Percentiles rank a stretch among this genome's conserved stretches.
Evolutionary conservation across 2,797 vertebrate genomes (phyloP).

Genomic region (Pagetopsis macropterus): DNA sequence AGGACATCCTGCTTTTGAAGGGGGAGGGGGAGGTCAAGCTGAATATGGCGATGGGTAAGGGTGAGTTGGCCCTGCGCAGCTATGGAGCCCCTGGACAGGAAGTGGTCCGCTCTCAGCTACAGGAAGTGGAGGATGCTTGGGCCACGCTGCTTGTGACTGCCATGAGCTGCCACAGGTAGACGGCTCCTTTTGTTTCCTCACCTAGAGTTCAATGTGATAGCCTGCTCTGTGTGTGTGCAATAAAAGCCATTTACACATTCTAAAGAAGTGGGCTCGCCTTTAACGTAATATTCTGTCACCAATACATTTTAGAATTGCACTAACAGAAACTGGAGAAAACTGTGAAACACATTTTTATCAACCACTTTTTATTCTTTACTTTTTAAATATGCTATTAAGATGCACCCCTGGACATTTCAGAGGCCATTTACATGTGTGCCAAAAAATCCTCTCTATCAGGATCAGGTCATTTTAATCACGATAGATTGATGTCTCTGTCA

Average conservation of each 20-base stretch:
- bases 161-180: conserved; percentile 90
- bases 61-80: conserved; percentile 89
- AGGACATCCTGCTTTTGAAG: conserved; percentile 98
- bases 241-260: background rate
- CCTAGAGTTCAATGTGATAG: background rate
- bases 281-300: background rate
- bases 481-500: conserved; percentile 58
- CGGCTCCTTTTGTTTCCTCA: conserved; percentile 5
- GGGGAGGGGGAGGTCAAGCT: conserved; percentile 97
- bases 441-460: conserved; percentile 33
- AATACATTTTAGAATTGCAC: background rate
- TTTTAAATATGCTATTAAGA: conserved; percentile 26
- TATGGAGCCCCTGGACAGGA: conserved; percentile 87
- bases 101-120: conserved; percentile 88
- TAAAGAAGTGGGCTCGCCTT: background rate
- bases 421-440: conserved; percentile 37
- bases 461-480: conserved; percentile 54
- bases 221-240: background rate
- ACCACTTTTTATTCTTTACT: background rate
- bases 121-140: conserved; percentile 91
- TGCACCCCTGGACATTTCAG: conserved; percentile 29
- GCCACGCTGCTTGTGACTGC: conserved; percentile 87
- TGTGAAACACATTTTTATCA: background rate
- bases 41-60: conserved; percentile 96
- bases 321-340: background rate